Conservation (phyloP, 2,113 vertebrate genomes). For the Mola mola region DNA sequence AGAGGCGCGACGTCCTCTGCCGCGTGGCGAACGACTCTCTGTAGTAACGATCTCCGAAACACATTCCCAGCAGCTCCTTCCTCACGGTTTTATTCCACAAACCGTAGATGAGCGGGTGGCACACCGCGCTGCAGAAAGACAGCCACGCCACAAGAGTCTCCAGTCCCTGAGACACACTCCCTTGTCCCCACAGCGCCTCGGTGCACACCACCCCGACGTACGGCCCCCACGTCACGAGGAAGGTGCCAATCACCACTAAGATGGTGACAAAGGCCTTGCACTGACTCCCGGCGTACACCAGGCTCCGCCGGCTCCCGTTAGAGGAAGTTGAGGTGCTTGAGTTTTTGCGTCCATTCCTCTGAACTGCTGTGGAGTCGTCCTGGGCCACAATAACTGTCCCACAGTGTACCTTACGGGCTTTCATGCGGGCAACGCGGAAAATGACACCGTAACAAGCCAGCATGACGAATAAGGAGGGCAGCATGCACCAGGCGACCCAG, state of each 20-base stretch:
- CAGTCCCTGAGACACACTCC: slow-evolving; percentile 86
- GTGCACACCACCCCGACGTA: slow-evolving; percentile 92
- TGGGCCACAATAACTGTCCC: slow-evolving; percentile 86
- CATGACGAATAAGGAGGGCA: slow-evolving; percentile 90
- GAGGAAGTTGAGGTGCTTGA: slow-evolving; percentile 95
- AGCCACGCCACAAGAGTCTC: slow-evolving; percentile 96
- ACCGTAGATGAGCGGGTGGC: slow-evolving; percentile 96
- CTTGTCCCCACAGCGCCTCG: slow-evolving; percentile 93
- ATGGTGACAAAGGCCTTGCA: slow-evolving; percentile 97
- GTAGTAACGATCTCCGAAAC: slow-evolving; percentile 94
- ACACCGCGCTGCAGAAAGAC: slow-evolving; percentile 93
- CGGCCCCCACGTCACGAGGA: slow-evolving; percentile 93
- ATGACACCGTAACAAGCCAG: slow-evolving; percentile 94
- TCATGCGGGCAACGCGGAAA: slow-evolving; percentile 94
- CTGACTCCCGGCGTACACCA: slow-evolving; percentile 95
- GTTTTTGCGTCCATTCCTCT: slow-evolving; percentile 90
- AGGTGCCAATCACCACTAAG: slow-evolving; percentile 94
- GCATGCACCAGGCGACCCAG: slow-evolving; percentile 94
- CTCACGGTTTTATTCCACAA: slow-evolving; percentile 99
- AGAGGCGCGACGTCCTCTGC: slow-evolving; percentile 89
- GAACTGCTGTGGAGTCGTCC: slow-evolving; percentile 76
- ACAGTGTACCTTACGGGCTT: slow-evolving; percentile 96
- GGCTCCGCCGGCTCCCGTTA: slow-evolving; percentile 88
- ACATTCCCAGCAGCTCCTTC: slow-evolving; percentile 96
- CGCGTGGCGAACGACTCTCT: slow-evolving; percentile 91